These are phyloP conservation scores for Dioctria linearis DNA, from an alignment of 2,888 invertebrate genomes.

Conservation along the genomic window DNA sequence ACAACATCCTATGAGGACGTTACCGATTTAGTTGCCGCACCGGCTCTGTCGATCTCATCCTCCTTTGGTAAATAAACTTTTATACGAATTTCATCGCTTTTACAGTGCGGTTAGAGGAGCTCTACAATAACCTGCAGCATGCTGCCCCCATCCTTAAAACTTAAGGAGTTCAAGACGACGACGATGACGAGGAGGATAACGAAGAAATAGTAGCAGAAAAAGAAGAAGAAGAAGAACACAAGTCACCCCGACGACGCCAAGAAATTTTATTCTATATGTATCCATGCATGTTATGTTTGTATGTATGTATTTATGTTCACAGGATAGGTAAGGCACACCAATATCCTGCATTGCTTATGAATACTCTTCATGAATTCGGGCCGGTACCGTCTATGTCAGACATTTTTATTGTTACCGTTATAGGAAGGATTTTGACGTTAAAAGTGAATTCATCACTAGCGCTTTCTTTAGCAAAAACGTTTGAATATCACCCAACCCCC, in stretches of 20 bases:
- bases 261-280: background rate
- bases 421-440: constrained; percentile 33
- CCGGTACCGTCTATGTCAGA: constrained; percentile 15
- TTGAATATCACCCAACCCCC: background rate
- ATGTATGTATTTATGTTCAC: too few relatives aligned
- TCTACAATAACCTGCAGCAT: constrained; percentile 21
- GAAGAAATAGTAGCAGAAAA: background rate
- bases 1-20: constrained; percentile 22
- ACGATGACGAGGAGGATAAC: background rate
- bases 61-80: constrained; percentile 39
- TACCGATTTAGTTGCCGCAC: constrained; percentile 31
- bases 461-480: constrained; percentile 28
- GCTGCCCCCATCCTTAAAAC: background rate
- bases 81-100: constrained; percentile 37
- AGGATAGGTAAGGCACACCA: background rate
- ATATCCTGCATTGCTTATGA: background rate
- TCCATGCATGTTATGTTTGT: background rate
- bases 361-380: background rate
- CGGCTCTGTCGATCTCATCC: constrained; percentile 1
- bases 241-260: constrained; percentile 39
- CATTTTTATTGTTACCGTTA: constrained; percentile 30
- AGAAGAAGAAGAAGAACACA: background rate
- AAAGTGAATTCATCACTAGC: constrained; percentile 43
- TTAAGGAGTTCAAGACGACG: background rate
- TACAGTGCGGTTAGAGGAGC: background rate